Evolutionary conservation across 2,113 vertebrate genomes (phyloP).

Genomic region (Acrocephalus kingi): DNA sequence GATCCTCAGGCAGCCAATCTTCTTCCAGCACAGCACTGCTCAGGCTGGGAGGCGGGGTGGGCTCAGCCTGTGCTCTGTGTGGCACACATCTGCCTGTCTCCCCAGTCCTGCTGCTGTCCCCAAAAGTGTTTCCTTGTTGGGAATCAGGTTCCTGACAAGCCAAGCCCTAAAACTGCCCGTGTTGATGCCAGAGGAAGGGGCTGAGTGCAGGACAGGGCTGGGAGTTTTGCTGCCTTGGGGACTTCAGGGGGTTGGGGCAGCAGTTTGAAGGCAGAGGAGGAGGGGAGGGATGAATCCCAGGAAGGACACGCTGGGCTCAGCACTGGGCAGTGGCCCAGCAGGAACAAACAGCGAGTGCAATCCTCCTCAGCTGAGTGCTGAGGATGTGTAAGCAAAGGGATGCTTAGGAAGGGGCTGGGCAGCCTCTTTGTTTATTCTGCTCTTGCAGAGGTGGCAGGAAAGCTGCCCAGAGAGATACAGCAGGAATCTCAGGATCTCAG

Average conservation of each 20-base stretch:
- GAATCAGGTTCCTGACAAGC: neutral
- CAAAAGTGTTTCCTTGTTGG: neutral
- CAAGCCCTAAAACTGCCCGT: rapidly evolving
- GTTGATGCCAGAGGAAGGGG: neutral
- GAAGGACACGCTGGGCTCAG: neutral
- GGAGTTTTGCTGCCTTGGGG: neutral
- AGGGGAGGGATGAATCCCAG: neutral
- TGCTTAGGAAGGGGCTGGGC: neutral
- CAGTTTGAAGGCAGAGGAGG: neutral
- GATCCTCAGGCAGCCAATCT: slow-evolving; percentile 11
- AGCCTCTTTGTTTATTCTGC: neutral
- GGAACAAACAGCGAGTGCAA: rapidly evolving
- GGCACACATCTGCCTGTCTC: neutral
- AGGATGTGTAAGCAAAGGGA: neutral
- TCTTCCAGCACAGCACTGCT: neutral
- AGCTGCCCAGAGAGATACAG: neutral
- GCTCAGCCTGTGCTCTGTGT: neutral
- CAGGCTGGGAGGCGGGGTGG: neutral
- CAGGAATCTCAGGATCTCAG: neutral
- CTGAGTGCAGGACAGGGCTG: neutral
- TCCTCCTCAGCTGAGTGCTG: neutral
- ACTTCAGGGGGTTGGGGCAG: neutral
- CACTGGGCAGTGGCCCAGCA: neutral
- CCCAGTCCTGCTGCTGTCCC: rapidly evolving
- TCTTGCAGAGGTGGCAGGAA: neutral